phyloP scores from a whole-genome alignment of 1,140 invertebrate species.

The Babylonia areolata region DNA sequence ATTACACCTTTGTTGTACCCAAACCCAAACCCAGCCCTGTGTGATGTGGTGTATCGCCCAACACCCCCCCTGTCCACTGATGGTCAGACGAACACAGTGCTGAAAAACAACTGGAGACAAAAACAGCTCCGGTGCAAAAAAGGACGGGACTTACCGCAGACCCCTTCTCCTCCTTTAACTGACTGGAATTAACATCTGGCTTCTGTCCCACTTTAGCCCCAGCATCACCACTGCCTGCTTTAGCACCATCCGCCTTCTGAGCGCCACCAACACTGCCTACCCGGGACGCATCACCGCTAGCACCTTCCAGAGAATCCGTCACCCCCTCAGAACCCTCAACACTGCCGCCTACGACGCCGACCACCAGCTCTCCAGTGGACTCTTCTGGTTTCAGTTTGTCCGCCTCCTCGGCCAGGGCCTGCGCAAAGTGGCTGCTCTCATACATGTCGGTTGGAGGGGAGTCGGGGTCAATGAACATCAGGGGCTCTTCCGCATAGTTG shows the following conservation, averaged over 20 bases:
- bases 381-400: constrained; percentile 8
- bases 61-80: too few species aligned
- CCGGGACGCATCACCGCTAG: not conserved
- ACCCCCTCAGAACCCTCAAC: not conserved
- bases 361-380: not conserved
- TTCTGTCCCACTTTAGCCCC: too few species aligned
- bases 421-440: constrained; percentile 46
- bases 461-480: constrained; percentile 56
- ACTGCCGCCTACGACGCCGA: not conserved
- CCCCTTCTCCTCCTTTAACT: not conserved
- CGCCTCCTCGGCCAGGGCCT: not conserved
- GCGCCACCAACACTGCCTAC: not conserved
- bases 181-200: not conserved
- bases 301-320: not conserved
- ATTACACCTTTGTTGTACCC: too few species aligned
- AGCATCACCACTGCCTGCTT: not conserved
- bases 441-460: constrained; percentile 46
- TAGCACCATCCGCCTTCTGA: not conserved
- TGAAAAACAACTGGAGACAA: not conserved
- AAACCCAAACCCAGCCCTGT: too few species aligned
- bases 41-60: too few species aligned
- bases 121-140: not conserved
- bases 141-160: not conserved
- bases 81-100: too few species aligned
- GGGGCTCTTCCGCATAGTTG: constrained; percentile 62